Evolutionary conservation across 2,797 vertebrate genomes (phyloP), one percentile per base, ranked within the genome.

Genomic region (Darevskia mixta): DNA sequence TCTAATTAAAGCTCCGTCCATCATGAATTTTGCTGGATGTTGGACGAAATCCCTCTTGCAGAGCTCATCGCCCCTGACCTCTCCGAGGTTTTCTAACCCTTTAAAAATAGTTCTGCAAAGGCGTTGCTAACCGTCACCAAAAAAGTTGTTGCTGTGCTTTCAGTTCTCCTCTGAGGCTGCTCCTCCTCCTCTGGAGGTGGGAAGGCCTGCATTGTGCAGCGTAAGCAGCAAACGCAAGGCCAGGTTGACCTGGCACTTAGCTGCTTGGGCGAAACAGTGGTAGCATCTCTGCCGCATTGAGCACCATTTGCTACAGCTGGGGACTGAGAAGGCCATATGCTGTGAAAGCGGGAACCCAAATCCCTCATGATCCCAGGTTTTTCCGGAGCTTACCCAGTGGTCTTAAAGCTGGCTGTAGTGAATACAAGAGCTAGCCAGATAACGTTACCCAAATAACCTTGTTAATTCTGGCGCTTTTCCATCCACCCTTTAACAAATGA

Each of bases 1-100:
- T 91, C 95, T 95, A 95, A 92, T 95, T 94, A 92, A 92, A 93
- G 90, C 35, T 82, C 35, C 20, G 45, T 69, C 13, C 0, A 0
- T 73, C 2, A 1, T n/a, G 38, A 80, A 85, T 90, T 86, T 90
- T 81, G 69, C 89, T 87, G 86, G 80, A 78, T 79, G 66, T 77
- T 88, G 79, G 75, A 77, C 87, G 0, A 2, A 73, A 72, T 77
- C 2, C 35, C 25, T 73, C 69, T 88, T 87, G 11, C 38, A 75
- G 61, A 84, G 77, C 0, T 29, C 45, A 71, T 20, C 49, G 49
- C 4, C 73, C 20, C 32, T 72, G 10, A n/a, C 8, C 0, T 64
- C 77, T 15, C 90, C 29, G 29, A 73, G 72, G 27, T 64, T 64
- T 91, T 79, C 38, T 81, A 82, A 41, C 71, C 23, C 67, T 85